These are phyloP conservation scores for Remorina albescens DNA, from an alignment of 2,797 vertebrate genomes.

Conservation along the genomic window DNA sequence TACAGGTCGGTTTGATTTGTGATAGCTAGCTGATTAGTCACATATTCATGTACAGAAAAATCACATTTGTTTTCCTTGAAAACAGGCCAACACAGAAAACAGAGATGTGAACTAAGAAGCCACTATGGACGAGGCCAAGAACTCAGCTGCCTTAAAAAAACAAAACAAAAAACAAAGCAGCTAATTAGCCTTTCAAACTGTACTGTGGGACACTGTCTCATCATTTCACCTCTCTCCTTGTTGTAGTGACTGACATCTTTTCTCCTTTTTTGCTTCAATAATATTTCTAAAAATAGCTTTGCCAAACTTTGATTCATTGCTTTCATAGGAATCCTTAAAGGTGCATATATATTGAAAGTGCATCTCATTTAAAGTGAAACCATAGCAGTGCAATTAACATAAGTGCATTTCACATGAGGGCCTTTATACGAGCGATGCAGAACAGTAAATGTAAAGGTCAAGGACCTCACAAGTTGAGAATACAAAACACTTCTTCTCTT, in stretches of 20 bases:
- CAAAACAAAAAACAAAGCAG: slow-evolving; percentile 37
- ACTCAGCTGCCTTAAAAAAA: slow-evolving; percentile 37
- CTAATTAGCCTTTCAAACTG: slow-evolving; percentile 48
- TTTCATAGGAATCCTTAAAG: neutral
- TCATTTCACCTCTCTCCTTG: neutral
- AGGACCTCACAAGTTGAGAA: slow-evolving; percentile 21
- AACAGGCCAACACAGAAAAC: slow-evolving; percentile 51
- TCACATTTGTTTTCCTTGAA: slow-evolving; percentile 55
- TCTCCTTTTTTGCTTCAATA: neutral
- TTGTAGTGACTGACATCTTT: neutral
- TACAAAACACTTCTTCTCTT: slow-evolving; percentile 19
- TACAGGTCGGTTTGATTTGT: slow-evolving; percentile 55
- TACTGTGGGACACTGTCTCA: slow-evolving; percentile 25
- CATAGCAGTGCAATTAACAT: slow-evolving; percentile 1
- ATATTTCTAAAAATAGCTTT: too few relatives aligned
- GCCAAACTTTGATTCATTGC: slow-evolving; percentile 6
- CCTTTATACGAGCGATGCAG: slow-evolving; percentile 17
- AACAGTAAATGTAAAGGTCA: slow-evolving; percentile 42
- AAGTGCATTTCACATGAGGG: slow-evolving; percentile 17
- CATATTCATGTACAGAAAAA: slow-evolving; percentile 48
- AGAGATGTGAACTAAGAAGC: slow-evolving; percentile 27
- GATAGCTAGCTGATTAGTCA: slow-evolving; percentile 51
- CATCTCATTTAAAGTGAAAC: slow-evolving; percentile 16
- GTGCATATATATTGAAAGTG: neutral
- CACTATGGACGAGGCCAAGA: slow-evolving; percentile 3